Conservation (phyloP, 2,888 invertebrate genomes). For the Acrobasis repandana region DNA sequence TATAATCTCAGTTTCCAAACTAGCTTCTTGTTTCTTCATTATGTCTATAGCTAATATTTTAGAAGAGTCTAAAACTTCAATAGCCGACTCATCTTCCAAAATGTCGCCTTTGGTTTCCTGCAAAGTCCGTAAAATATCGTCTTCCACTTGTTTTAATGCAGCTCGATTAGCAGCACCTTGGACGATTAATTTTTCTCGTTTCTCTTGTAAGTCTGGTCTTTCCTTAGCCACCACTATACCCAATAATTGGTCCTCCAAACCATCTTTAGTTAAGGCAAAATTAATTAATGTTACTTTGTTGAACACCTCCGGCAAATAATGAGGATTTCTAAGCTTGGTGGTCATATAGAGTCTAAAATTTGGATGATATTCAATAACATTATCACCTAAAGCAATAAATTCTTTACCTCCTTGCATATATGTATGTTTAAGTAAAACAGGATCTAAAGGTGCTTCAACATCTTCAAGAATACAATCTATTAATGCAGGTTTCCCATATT, state of each 20-base stretch:
- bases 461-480: conserved; percentile 91
- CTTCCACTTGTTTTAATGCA: conserved; percentile 92
- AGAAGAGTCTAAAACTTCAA: conserved; percentile 93
- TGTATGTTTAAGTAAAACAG: conserved; percentile 88
- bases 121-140: conserved; percentile 92
- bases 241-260: conserved; percentile 91
- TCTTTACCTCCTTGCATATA: conserved; percentile 89
- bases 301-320: conserved; percentile 92
- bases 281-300: conserved; percentile 92
- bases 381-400: conserved; percentile 90
- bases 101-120: conserved; percentile 93
- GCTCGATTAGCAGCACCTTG: conserved; percentile 91
- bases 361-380: conserved; percentile 88
- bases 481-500: conserved; percentile 89
- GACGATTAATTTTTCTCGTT: conserved; percentile 89
- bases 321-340: conserved; percentile 92
- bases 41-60: conserved; percentile 92
- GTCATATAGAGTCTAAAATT: conserved; percentile 92
- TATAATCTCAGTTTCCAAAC: conserved; percentile 88
- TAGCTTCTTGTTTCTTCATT: conserved; percentile 89
- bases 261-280: conserved; percentile 91
- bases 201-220: conserved; percentile 91
- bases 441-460: conserved; percentile 90
- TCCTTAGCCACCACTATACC: conserved; percentile 94
- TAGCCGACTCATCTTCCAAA: conserved; percentile 94